Conservation (phyloP, 2,113 vertebrate genomes). For the Picathartes gymnocephalus region DNA sequence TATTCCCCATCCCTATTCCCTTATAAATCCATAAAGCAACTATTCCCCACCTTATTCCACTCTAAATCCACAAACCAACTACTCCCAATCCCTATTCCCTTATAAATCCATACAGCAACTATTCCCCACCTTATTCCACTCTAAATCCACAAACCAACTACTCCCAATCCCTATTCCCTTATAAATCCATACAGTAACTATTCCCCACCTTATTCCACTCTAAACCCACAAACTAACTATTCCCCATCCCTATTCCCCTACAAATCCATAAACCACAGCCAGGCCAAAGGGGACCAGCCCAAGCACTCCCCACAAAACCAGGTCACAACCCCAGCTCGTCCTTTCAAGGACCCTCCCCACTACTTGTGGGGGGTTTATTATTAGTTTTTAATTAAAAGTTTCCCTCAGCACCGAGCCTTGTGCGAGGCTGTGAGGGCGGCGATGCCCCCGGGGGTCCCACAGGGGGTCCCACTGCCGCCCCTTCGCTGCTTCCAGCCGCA, state of each 20-base stretch:
- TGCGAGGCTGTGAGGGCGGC: fast-evolving
- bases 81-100: neutral
- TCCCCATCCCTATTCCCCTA: neutral
- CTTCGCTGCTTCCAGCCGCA: neutral
- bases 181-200: neutral
- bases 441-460: neutral
- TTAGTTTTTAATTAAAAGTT: fast-evolving
- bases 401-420: neutral
- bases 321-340: neutral
- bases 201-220: neutral
- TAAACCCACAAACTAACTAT: neutral
- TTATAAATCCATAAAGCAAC: neutral
- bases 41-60: neutral
- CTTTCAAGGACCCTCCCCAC: neutral
- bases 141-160: neutral
- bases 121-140: neutral
- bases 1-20: neutral
- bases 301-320: neutral
- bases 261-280: neutral
- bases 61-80: neutral
- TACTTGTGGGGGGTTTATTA: fast-evolving
- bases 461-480: neutral
- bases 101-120: neutral
- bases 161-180: neutral
- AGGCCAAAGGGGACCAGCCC: neutral